Conservation (phyloP, 2,113 vertebrate genomes). For the Zapornia atra region DNA sequence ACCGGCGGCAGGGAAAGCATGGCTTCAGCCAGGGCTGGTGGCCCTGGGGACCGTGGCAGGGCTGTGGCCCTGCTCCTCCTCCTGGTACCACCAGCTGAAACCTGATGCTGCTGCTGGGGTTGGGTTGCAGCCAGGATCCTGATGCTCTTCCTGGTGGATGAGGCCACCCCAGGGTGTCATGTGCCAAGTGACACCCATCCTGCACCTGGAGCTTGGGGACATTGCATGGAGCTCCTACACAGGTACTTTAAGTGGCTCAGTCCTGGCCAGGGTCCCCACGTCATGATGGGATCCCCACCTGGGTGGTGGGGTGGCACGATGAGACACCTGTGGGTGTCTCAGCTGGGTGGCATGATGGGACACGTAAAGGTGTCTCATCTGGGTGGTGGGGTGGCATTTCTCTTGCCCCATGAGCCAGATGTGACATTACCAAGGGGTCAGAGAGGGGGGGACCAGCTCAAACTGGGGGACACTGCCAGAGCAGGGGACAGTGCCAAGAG, state of each 20-base stretch:
- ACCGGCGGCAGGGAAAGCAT: conserved; percentile 77
- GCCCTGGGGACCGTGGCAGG: neutral
- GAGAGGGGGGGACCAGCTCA: too few relatives aligned
- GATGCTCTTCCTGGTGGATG: accelerated
- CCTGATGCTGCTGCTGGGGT: neutral
- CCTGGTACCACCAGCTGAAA: neutral
- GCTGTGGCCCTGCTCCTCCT: neutral
- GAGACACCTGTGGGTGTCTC: neutral
- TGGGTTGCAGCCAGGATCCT: neutral
- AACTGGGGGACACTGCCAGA: neutral
- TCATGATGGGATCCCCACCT: neutral
- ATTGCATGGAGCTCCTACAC: neutral
- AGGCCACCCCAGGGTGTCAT: neutral
- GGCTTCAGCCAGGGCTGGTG: neutral
- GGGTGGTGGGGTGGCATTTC: neutral
- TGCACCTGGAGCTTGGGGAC: neutral
- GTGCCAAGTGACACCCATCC: neutral
- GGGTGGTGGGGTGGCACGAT: neutral
- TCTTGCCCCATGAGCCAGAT: neutral
- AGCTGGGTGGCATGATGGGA: neutral
- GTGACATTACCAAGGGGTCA: neutral
- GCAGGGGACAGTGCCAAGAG: neutral
- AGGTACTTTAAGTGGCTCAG: neutral
- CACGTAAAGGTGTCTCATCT: neutral
- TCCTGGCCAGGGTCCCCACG: neutral